phyloP scores from a whole-genome alignment of 2,888 invertebrate genomes.

The Drosophila macrothrix region DNA sequence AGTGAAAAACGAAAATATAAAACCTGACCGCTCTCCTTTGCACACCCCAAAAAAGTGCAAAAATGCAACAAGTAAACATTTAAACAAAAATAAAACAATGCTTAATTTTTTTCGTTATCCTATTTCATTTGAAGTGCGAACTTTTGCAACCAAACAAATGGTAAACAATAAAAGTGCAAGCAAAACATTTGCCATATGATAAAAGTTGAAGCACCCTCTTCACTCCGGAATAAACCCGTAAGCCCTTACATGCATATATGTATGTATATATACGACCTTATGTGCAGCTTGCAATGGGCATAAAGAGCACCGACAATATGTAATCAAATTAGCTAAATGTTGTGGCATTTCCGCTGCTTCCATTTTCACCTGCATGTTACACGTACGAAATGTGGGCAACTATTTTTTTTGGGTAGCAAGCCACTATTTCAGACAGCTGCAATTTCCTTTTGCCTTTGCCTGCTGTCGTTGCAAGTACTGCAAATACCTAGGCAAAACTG shows the following conservation, averaged over 20 bases:
- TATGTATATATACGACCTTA: not conserved
- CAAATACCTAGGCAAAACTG: not conserved
- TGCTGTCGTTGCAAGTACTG: constrained; percentile 15
- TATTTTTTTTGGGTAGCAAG: constrained; percentile 1
- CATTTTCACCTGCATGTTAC: constrained; percentile 25
- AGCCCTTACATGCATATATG: not conserved
- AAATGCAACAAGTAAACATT: constrained; percentile 68
- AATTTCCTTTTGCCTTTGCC: constrained; percentile 44
- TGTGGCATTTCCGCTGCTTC: constrained; percentile 45
- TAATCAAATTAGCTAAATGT: constrained; percentile 70
- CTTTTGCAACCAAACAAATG: constrained; percentile 50
- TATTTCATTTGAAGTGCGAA: constrained; percentile 31
- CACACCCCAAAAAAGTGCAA: constrained; percentile 33
- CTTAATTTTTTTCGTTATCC: constrained; percentile 40
- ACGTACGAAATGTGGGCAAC: not conserved
- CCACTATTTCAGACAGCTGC: constrained; percentile 45
- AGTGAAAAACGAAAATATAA: constrained; percentile 27
- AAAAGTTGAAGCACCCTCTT: constrained; percentile 58
- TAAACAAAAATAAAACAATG: constrained; percentile 64
- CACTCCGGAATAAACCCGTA: constrained; percentile 5
- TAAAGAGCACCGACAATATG: constrained; percentile 30
- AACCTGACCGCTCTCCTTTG: not conserved
- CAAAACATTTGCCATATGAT: constrained; percentile 65
- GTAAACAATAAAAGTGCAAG: constrained; percentile 57
- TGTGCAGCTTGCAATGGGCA: constrained; percentile 16